Percentiles rank a stretch among this genome's conserved stretches.
Evolutionary conservation across 2,797 vertebrate genomes (phyloP).

Genomic region (Danio albolineatus): DNA sequence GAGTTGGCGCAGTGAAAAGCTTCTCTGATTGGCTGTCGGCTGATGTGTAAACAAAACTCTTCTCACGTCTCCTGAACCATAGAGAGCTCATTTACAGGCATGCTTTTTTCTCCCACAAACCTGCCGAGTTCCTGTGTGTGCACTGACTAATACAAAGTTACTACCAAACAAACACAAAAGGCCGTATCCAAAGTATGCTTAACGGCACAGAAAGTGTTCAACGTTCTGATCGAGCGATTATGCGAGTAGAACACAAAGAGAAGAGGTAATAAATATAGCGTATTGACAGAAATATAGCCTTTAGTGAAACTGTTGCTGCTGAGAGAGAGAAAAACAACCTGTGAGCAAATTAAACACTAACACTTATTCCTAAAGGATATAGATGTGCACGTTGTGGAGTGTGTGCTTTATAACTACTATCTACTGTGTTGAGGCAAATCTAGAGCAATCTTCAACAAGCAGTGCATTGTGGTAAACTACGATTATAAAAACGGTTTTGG

Average conservation of each 20-base stretch:
- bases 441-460: background rate
- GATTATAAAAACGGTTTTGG: background rate
- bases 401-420: background rate
- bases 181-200: constrained; percentile 11
- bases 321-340: constrained; percentile 5
- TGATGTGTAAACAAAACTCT: constrained; percentile 23
- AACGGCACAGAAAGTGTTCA: background rate
- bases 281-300: background rate
- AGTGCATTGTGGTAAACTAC: background rate
- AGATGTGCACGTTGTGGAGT: constrained; percentile 32
- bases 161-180: constrained; percentile 40
- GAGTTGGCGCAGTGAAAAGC: constrained; percentile 40
- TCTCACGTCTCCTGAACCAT: constrained; percentile 31
- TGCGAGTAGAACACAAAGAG: background rate
- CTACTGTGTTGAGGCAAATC: background rate
- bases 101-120: background rate
- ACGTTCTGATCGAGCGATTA: constrained; percentile 9
- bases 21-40: constrained; percentile 31
- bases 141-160: constrained; percentile 20
- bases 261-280: constrained; percentile 2
- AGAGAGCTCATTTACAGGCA: background rate
- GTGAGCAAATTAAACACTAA: constrained; percentile 41
- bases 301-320: background rate
- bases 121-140: background rate
- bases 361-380: constrained; percentile 34